Evolutionary conservation across 2,797 vertebrate species (phyloP).

Genomic region (Allobates femoralis): DNA sequence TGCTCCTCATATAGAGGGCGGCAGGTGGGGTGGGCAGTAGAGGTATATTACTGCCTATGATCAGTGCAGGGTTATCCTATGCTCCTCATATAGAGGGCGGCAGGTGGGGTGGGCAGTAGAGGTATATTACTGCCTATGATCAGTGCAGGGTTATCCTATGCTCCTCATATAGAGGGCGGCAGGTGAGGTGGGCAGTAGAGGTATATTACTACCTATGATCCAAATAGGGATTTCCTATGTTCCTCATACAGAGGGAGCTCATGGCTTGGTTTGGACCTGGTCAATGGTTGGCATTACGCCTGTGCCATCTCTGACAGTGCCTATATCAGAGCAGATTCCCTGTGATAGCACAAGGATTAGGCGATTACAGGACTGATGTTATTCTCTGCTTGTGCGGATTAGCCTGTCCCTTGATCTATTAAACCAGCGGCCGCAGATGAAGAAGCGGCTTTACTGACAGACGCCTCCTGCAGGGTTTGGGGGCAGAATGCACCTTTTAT

Average conservation of each 20-base stretch:
- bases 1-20: no score
- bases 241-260: not conserved
- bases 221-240: not conserved
- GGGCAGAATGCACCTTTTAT: constrained; percentile 57
- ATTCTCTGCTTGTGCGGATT: constrained; percentile 71
- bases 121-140: not conserved
- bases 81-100: not conserved
- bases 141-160: not conserved
- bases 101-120: not conserved
- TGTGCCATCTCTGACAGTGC: constrained; percentile 49
- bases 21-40: no score
- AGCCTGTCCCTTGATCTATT: constrained; percentile 66
- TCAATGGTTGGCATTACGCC: not conserved
- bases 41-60: no score
- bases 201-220: not conserved
- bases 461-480: constrained; percentile 12
- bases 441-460: constrained; percentile 67
- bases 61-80: no score
- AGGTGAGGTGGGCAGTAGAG: not conserved
- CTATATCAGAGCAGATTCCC: constrained; percentile 67
- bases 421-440: constrained; percentile 67
- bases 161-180: not conserved
- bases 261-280: constrained; percentile 6
- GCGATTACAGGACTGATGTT: constrained; percentile 66
- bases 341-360: constrained; percentile 64